Percentiles rank a stretch among this genome's conserved stretches.
Conservation (phyloP, 2,888 invertebrate species). For the Pollenia amentaria region DNA sequence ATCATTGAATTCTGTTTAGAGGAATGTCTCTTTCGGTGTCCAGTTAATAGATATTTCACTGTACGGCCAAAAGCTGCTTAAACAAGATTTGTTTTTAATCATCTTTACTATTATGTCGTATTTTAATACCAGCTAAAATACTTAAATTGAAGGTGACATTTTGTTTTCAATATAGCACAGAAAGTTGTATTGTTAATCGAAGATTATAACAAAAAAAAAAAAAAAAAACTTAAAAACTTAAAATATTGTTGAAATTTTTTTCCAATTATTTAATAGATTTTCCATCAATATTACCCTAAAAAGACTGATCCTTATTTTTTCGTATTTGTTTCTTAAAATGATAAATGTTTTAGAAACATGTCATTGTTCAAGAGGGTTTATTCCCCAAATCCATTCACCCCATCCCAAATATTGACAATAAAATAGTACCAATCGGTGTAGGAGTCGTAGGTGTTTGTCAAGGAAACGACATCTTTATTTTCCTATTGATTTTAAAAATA, state of each 20-base stretch:
- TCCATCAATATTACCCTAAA: slow-evolving; percentile 38
- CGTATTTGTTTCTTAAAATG: slow-evolving; percentile 5
- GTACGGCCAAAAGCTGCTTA: not conserved
- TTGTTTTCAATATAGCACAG: no score
- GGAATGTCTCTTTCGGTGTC: no score
- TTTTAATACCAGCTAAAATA: not conserved
- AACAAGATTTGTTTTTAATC: slow-evolving; percentile 14
- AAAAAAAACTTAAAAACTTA: no score
- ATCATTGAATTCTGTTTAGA: no score
- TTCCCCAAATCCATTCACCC: not conserved
- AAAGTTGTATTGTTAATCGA: no score
- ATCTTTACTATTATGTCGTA: not conserved
- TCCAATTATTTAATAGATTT: slow-evolving; percentile 42
- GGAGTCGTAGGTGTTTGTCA: slow-evolving; percentile 27
- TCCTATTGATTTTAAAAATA: slow-evolving; percentile 53
- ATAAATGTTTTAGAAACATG: slow-evolving; percentile 47
- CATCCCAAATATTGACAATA: slow-evolving; percentile 6
- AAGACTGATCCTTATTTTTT: not conserved
- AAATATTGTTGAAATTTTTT: not conserved
- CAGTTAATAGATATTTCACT: no score
- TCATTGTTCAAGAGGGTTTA: slow-evolving; percentile 39
- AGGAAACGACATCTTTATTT: slow-evolving; percentile 49
- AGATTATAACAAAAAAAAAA: no score
- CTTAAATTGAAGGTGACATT: not conserved
- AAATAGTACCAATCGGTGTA: not conserved